A percentile compares a stretch with the other conserved stretches of the same genome.
phyloP scores from a whole-genome alignment of 2,797 vertebrate genomes.

The Siniperca scherzeri region DNA sequence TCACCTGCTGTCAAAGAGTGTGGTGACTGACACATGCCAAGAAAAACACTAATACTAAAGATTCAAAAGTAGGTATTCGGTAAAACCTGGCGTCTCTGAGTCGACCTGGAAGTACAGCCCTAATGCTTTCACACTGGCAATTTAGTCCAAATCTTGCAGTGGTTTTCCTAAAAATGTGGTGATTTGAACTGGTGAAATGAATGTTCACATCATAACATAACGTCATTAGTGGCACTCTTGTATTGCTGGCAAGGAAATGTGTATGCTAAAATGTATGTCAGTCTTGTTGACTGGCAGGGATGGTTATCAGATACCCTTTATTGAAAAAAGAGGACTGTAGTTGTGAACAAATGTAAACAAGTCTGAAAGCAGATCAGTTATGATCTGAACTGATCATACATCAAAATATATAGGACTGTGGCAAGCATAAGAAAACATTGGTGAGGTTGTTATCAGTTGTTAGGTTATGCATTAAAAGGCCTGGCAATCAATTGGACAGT shows the following conservation, averaged over 20 bases:
- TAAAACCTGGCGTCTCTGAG: background rate
- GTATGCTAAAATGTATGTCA: background rate
- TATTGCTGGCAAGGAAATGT: background rate
- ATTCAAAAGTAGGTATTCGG: background rate
- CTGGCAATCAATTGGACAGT: background rate
- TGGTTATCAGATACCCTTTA: background rate
- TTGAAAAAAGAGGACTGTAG: too few species aligned
- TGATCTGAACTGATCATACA: too few species aligned
- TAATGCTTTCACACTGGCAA: background rate
- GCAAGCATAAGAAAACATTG: background rate
- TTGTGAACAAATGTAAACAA: too few species aligned
- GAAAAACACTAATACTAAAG: background rate
- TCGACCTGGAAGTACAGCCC: background rate
- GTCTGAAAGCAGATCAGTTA: too few species aligned
- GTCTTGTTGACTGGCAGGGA: background rate
- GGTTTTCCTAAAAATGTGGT: background rate
- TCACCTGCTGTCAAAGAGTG: slow-evolving; percentile 58
- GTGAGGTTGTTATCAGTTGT: background rate
- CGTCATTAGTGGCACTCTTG: background rate
- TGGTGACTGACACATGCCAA: slow-evolving; percentile 54
- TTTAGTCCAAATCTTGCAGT: background rate
- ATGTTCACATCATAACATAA: background rate
- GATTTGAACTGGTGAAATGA: background rate
- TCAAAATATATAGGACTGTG: too few species aligned
- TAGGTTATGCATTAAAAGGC: background rate